Percentiles rank a stretch among this genome's conserved stretches.
Evolutionary conservation across 2,888 invertebrate species (phyloP).

Genomic region (Caenorhabditis drosophilae): DNA sequence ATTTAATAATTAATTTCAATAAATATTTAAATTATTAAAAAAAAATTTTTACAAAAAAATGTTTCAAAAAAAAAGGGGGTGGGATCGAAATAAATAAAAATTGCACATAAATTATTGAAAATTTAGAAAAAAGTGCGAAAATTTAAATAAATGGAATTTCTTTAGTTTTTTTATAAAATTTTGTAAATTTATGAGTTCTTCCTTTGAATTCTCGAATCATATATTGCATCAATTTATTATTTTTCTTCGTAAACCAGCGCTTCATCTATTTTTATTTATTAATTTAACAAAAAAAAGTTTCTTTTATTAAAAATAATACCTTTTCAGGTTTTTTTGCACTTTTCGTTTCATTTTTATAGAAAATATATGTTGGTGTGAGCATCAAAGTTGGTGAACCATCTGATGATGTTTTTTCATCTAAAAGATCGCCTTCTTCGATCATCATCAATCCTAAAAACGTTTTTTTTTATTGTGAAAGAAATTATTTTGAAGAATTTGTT

Average conservation of each 20-base stretch:
- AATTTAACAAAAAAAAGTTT: too few relatives aligned
- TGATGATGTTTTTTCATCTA: conserved; percentile 27
- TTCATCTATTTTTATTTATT: too few relatives aligned
- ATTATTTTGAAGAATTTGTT: neutral
- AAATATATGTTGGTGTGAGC: conserved; percentile 31
- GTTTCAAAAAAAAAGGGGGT: too few relatives aligned
- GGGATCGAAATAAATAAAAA: too few relatives aligned
- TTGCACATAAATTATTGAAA: too few relatives aligned
- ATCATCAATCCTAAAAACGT: conserved; percentile 32
- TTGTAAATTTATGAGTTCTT: conserved; percentile 41
- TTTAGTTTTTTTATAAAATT: conserved; percentile 38
- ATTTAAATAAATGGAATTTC: too few relatives aligned
- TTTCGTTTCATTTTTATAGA: neutral
- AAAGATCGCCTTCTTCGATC: conserved; percentile 49
- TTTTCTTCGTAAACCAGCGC: conserved; percentile 44
- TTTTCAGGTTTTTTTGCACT: conserved; percentile 10
- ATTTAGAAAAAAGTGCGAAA: too few relatives aligned
- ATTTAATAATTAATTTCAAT: too few relatives aligned
- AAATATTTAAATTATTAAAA: too few relatives aligned
- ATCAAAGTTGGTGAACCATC: conserved; percentile 33
- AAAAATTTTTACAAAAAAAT: too few relatives aligned
- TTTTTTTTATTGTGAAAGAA: neutral
- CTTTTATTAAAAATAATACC: too few relatives aligned
- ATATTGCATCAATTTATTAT: conserved; percentile 41
- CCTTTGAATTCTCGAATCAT: conserved; percentile 38